Evolutionary conservation across 1,140 invertebrate species (phyloP).

Genomic region (Bombyx mandarina): DNA sequence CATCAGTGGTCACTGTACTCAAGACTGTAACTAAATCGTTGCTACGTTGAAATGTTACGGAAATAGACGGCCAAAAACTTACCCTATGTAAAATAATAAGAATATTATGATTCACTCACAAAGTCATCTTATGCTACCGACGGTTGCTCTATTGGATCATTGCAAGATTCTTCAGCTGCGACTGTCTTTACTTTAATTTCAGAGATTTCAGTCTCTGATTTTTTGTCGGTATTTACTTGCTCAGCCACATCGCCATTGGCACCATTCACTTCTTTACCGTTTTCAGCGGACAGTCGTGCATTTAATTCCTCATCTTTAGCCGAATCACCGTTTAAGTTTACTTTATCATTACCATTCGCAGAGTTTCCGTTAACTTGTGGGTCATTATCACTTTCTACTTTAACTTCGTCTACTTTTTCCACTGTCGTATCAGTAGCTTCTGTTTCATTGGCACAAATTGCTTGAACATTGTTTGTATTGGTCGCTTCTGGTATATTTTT

Average conservation of each 20-base stretch:
- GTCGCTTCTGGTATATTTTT: background rate
- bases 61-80: too few relatives aligned
- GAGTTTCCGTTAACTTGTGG: slow-evolving; percentile 43
- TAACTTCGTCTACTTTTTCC: background rate
- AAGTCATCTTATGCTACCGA: slow-evolving; percentile 59
- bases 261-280: slow-evolving; percentile 47
- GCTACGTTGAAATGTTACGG: too few relatives aligned
- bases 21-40: too few relatives aligned
- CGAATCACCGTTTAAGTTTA: slow-evolving; percentile 44
- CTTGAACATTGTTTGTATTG: background rate
- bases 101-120: slow-evolving; percentile 28
- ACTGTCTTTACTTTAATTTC: slow-evolving; percentile 60
- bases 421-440: slow-evolving; percentile 6
- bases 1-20: too few relatives aligned
- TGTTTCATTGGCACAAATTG: background rate
- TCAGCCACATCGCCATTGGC: slow-evolving; percentile 38
- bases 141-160: slow-evolving; percentile 57
- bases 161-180: slow-evolving; percentile 38
- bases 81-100: slow-evolving; percentile 1
- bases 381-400: slow-evolving; percentile 18
- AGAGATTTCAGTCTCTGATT: slow-evolving; percentile 31
- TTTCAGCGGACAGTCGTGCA: slow-evolving; percentile 46
- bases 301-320: slow-evolving; percentile 45
- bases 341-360: slow-evolving; percentile 38
- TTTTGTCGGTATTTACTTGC: slow-evolving; percentile 32